Base-by-base conservation (phyloP, 2,113 vertebrate genomes). In the Ia io region DNA sequence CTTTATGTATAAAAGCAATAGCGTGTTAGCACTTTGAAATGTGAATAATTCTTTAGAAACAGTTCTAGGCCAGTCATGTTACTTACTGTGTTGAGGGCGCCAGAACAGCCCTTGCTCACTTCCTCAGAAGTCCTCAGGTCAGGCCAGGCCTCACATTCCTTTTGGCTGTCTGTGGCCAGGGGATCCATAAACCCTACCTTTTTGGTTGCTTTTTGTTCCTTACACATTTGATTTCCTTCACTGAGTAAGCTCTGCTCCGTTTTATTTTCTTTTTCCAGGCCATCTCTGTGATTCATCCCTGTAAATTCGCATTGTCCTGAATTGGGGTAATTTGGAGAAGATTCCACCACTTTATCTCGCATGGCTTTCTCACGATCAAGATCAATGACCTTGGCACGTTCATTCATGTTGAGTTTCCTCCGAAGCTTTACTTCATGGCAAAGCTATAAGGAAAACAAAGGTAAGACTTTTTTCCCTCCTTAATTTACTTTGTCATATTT, bases 1-100 rank as follows among this genome's bases (percentile, higher is more conserved):
- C 99, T 99, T 98, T 96, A 92, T 20, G 98, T 96, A 98, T 12
- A 97, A 1, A 98, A 97, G 92, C 59, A 96, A 61, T 6, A 97
- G 49, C 20, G 2, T 8, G 86, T 98, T 97, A 98, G 90, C 12
- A 40, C 51, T 92, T 40, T 11, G 93, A 94, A 70, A 88, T 20
- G 44, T 5, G 93, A 96, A 79, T 77, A 78, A 28, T 49, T 61
- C 63, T 85, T 88, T 90, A 84, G 77, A 96, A 96, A 94, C 4
- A 88, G 56, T 20, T 84, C 42, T 79, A 28, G 67, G 61, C 25
- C 20, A 79, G 6, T 23, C 18, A 10, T 14, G 1, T 22, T 92
- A 99, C 99, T 99, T 98, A 99, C 99, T 95, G 98, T 98, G 97
- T 98, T 99, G 56, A 99, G 99, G 93, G 99, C 98, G 9, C 98